Conservation (phyloP, 2,888 invertebrate genomes). For the Seira musarum region DNA sequence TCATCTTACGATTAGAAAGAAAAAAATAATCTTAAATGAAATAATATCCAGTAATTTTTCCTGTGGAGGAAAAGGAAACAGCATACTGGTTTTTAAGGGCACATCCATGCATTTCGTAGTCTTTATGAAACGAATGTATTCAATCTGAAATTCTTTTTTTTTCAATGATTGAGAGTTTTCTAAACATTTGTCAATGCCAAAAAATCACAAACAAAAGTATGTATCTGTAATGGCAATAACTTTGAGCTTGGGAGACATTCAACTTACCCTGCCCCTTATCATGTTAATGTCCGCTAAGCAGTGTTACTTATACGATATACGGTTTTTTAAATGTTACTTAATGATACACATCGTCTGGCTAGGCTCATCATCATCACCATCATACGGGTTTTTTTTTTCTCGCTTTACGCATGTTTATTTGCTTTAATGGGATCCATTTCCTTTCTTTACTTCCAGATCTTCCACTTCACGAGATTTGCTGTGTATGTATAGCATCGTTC, state of each 20-base stretch:
- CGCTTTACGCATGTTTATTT: constrained; percentile 24
- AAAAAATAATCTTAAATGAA: constrained; percentile 17
- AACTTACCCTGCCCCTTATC: background rate
- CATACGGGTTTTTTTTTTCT: constrained; percentile 6
- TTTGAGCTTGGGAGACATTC: too few species aligned
- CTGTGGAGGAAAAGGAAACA: constrained; percentile 3
- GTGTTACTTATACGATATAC: background rate
- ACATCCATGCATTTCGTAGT: background rate
- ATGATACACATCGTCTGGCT: constrained; percentile 25
- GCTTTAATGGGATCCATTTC: constrained; percentile 16
- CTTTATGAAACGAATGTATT: background rate
- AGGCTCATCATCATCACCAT: constrained; percentile 5
- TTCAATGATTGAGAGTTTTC: too few species aligned
- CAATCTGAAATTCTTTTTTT: too few species aligned
- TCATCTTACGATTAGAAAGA: background rate
- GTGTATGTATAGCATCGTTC: background rate
- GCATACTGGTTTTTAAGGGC: background rate
- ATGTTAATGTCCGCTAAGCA: background rate
- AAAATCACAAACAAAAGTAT: too few species aligned
- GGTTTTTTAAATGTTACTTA: background rate
- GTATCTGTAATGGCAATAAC: too few species aligned
- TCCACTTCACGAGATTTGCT: constrained; percentile 19
- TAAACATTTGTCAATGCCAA: too few species aligned
- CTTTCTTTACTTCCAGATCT: constrained; percentile 28
- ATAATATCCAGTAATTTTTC: constrained; percentile 52